Conservation (phyloP, 2,888 invertebrate genomes). For the Chymomyza caudatula region DNA sequence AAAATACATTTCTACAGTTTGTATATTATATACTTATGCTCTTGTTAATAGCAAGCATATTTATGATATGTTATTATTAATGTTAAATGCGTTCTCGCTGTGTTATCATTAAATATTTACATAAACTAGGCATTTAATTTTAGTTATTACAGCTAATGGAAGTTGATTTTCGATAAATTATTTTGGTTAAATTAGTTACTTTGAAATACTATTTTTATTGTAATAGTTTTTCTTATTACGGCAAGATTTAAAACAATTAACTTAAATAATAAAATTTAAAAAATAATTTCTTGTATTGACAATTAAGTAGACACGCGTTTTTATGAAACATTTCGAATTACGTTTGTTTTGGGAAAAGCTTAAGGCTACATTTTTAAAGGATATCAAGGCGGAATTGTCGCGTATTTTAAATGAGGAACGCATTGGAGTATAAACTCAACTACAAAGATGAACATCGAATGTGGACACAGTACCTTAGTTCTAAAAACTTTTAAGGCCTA, state of each 20-base stretch:
- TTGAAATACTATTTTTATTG: constrained; percentile 15
- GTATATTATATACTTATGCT: not conserved
- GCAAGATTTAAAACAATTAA: constrained; percentile 76
- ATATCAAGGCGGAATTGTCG: no score
- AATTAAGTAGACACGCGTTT: not conserved
- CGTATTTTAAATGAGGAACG: no score
- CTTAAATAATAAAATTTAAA: constrained; percentile 8
- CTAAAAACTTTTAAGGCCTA: not conserved
- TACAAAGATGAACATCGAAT: not conserved
- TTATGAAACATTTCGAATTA: no score
- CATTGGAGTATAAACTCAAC: no score
- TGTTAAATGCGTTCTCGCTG: constrained; percentile 6
- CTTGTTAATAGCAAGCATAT: not conserved
- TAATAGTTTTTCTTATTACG: constrained; percentile 43
- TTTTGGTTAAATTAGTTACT: constrained; percentile 6
- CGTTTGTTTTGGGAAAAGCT: not conserved
- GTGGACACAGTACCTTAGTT: not conserved
- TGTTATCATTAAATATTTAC: constrained; percentile 15
- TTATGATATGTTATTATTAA: not conserved
- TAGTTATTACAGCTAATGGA: constrained; percentile 10
- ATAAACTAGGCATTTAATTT: constrained; percentile 9
- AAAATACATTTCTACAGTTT: not conserved
- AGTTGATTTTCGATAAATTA: constrained; percentile 9
- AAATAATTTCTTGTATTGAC: not conserved
- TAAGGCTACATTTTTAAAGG: not conserved